Percentiles rank a stretch among this genome's conserved stretches.
phyloP scores from a whole-genome alignment of 2,797 vertebrate genomes.

The Rousettus madagascariensis region DNA sequence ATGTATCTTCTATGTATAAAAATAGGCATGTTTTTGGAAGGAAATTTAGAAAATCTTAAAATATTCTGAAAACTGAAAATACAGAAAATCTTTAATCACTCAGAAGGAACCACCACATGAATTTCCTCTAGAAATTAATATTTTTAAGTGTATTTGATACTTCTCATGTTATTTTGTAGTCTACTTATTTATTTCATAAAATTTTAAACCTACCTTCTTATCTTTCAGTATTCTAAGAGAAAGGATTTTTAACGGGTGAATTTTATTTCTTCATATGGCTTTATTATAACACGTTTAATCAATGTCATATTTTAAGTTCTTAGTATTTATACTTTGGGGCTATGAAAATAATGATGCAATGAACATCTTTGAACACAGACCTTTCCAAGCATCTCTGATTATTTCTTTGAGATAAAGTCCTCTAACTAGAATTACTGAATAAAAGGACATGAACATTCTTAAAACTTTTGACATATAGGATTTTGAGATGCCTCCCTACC shows the following conservation, averaged over 20 bases:
- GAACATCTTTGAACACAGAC: background rate
- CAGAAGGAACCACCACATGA: background rate
- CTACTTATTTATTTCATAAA: background rate
- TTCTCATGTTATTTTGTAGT: background rate
- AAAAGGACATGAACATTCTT: background rate
- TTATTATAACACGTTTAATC: background rate
- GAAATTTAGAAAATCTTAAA: background rate
- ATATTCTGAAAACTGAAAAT: background rate
- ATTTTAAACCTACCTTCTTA: background rate
- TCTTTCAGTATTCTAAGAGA: background rate
- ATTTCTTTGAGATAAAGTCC: background rate
- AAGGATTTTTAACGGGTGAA: background rate
- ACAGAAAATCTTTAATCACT: background rate
- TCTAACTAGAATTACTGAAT: background rate
- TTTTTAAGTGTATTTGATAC: background rate
- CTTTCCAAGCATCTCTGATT: slow-evolving; percentile 3
- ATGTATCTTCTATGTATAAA: background rate
- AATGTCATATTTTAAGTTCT: background rate
- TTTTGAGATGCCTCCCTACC: background rate
- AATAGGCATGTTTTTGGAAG: background rate
- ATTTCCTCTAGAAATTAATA: background rate
- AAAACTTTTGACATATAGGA: background rate
- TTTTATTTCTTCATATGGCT: background rate
- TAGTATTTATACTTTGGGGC: background rate
- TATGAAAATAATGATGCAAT: background rate